A percentile compares a stretch with the other conserved stretches of the same genome.
Evolutionary conservation across 1,140 invertebrate genomes (phyloP).

Genomic region (Chironomus striatipennis): DNA sequence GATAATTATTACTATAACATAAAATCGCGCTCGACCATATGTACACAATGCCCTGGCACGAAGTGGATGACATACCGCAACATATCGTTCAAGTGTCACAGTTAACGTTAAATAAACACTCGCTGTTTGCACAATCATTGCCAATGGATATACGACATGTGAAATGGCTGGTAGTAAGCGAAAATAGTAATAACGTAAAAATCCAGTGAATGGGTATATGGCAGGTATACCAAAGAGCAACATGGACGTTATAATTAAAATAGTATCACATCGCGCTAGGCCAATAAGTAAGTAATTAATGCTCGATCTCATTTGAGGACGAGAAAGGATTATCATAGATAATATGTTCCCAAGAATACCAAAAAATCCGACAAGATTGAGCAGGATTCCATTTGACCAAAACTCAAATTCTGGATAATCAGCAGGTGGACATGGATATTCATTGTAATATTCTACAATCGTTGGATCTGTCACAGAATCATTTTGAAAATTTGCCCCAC

Average conservation of each 20-base stretch:
- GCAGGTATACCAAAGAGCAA: constrained; percentile 79
- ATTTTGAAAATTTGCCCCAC: neutral
- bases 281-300: constrained; percentile 89
- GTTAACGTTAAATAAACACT: constrained; percentile 92
- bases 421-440: neutral
- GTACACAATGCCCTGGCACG: constrained; percentile 82
- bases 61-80: constrained; percentile 92
- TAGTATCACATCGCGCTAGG: constrained; percentile 81
- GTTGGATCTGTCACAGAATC: neutral
- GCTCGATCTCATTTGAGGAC: constrained; percentile 88
- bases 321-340: constrained; percentile 80
- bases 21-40: constrained; percentile 75
- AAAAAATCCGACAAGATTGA: constrained; percentile 71
- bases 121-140: constrained; percentile 80
- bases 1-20: constrained; percentile 72
- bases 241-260: constrained; percentile 77
- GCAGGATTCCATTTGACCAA: constrained; percentile 71
- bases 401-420: constrained; percentile 52
- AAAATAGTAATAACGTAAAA: constrained; percentile 68
- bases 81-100: constrained; percentile 91
- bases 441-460: neutral
- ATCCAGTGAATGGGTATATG: constrained; percentile 69
- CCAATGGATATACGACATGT: constrained; percentile 75
- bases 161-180: constrained; percentile 72
- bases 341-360: constrained; percentile 85